Conservation (phyloP, 2,888 invertebrate species). For the Junonia oenone region DNA sequence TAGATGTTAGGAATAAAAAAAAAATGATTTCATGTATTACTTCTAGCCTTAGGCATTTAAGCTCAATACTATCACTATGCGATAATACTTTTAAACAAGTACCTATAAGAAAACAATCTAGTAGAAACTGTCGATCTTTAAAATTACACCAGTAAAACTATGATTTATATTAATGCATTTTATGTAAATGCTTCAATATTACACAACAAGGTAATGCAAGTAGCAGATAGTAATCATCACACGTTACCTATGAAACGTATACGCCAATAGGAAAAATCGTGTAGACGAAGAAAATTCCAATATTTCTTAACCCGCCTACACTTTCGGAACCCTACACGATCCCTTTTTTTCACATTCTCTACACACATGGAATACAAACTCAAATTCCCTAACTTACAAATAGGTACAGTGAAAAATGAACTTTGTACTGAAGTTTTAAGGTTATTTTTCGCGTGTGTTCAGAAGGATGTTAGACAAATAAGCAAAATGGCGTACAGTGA, state of each 20-base stretch:
- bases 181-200: too few species aligned
- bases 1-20: too few species aligned
- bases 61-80: too few species aligned
- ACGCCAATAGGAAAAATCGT: slow-evolving; percentile 47
- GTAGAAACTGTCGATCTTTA: too few species aligned
- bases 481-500: slow-evolving; percentile 17
- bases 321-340: slow-evolving; percentile 34
- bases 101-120: too few species aligned
- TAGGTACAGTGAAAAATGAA: slow-evolving; percentile 4
- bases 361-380: slow-evolving; percentile 22
- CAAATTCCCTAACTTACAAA: slow-evolving; percentile 16
- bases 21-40: too few species aligned
- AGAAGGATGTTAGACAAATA: not conserved
- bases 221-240: too few species aligned
- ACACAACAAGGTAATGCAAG: not conserved
- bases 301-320: slow-evolving; percentile 50
- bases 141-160: too few species aligned
- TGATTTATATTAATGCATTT: too few species aligned
- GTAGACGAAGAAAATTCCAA: slow-evolving; percentile 42
- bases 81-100: too few species aligned
- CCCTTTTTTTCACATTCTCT: slow-evolving; percentile 37
- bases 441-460: slow-evolving; percentile 6
- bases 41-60: too few species aligned
- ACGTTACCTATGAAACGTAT: slow-evolving; percentile 30
- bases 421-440: not conserved